Evolutionary conservation across 2,113 vertebrate genomes (phyloP).

Genomic region (Tapirus terrestris): DNA sequence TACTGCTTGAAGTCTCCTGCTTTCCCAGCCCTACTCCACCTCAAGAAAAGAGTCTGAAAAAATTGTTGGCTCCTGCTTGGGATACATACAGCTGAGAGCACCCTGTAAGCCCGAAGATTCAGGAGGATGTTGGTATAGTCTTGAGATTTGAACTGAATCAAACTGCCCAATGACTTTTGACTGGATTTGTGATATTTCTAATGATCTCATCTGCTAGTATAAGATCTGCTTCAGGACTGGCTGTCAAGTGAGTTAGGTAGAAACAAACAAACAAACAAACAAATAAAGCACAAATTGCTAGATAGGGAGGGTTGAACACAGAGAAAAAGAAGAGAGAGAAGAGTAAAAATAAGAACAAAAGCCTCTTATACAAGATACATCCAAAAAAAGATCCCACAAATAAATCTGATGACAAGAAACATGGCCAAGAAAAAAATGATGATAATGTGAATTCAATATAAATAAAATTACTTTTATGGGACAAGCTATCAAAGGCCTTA

Average conservation of each 20-base stretch:
- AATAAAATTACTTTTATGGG: slow-evolving; percentile 23
- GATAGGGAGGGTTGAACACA: background rate
- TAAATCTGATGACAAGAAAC: background rate
- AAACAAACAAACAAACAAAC: background rate
- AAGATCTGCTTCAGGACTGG: background rate
- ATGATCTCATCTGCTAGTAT: background rate
- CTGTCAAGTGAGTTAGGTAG: background rate
- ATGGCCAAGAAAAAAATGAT: background rate
- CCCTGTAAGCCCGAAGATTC: background rate
- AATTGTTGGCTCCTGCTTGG: background rate
- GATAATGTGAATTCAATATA: background rate
- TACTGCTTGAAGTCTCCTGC: background rate
- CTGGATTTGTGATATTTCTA: background rate
- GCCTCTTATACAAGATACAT: background rate
- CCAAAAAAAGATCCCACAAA: background rate
- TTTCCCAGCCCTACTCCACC: background rate
- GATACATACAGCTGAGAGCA: background rate
- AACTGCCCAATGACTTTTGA: background rate
- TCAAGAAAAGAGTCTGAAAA: background rate
- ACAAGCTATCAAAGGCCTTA: background rate
- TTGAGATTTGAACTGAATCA: background rate
- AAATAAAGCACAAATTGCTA: background rate
- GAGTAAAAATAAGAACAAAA: slow-evolving; percentile 15
- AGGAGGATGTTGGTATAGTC: background rate
- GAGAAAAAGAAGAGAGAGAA: background rate